A percentile compares a stretch with the other conserved stretches of the same genome.
Conservation (phyloP, 2,888 invertebrate genomes). For the Drosophila affinis region DNA sequence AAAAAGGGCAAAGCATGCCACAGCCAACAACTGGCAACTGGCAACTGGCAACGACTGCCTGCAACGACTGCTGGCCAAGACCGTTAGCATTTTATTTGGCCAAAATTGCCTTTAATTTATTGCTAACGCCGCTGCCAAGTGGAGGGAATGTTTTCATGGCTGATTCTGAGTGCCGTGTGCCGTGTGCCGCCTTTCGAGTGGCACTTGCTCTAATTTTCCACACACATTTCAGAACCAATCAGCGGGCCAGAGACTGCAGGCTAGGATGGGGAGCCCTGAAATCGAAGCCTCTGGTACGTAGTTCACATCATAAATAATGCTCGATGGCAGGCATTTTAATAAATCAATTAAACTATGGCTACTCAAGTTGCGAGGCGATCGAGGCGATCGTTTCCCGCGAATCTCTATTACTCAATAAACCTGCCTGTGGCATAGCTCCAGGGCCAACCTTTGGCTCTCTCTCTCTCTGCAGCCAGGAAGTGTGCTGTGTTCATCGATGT, state of each 20-base stretch:
- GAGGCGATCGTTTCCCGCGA: slow-evolving; percentile 66
- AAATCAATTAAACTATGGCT: slow-evolving; percentile 73
- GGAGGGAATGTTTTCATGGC: slow-evolving; percentile 72
- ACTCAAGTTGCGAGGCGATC: slow-evolving; percentile 61
- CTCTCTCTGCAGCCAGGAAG: slow-evolving; percentile 50
- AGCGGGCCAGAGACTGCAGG: slow-evolving; percentile 17
- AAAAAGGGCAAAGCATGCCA: slow-evolving; percentile 68
- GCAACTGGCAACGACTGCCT: too few species aligned
- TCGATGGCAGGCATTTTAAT: slow-evolving; percentile 60
- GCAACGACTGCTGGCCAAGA: slow-evolving; percentile 42
- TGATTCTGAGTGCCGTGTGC: slow-evolving; percentile 60
- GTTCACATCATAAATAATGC: slow-evolving; percentile 72
- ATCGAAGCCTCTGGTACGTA: slow-evolving; percentile 24
- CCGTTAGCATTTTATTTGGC: slow-evolving; percentile 80
- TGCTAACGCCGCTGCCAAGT: slow-evolving; percentile 66
- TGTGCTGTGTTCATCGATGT: slow-evolving; percentile 29
- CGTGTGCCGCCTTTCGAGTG: slow-evolving; percentile 55
- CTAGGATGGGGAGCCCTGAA: slow-evolving; percentile 16
- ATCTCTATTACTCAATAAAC: slow-evolving; percentile 63
- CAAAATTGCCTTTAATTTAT: slow-evolving; percentile 80
- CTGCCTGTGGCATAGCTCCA: not conserved
- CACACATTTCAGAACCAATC: slow-evolving; percentile 75
- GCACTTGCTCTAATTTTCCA: slow-evolving; percentile 76
- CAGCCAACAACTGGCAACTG: slow-evolving; percentile 28
- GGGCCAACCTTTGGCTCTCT: not conserved